phyloP scores from a whole-genome alignment of 2,888 invertebrate genomes.

The Malachius bipustulatus region DNA sequence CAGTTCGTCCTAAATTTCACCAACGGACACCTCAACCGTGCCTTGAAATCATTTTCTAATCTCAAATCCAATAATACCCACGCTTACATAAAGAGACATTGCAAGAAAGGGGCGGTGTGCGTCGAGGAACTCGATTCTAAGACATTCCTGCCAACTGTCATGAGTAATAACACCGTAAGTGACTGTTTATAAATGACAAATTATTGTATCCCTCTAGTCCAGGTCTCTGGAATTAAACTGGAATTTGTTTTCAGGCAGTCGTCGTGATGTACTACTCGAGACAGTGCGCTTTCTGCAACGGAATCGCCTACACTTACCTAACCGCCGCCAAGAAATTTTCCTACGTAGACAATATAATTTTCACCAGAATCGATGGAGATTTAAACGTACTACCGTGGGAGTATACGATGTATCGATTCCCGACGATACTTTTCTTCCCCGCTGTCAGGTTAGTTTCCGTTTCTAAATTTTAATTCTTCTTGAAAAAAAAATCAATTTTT shows the following conservation, averaged over 20 bases:
- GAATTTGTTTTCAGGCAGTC: constrained; percentile 47
- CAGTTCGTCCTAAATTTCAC: constrained; percentile 47
- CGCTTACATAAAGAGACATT: constrained; percentile 3
- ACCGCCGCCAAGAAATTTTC: constrained; percentile 52
- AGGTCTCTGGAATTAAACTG: constrained; percentile 6
- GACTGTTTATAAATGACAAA: neutral
- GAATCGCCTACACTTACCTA: constrained; percentile 55
- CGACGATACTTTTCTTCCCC: constrained; percentile 71
- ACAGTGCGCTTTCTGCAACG: constrained; percentile 64
- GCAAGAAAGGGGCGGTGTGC: constrained; percentile 35
- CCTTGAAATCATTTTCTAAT: constrained; percentile 25
- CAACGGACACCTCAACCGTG: constrained; percentile 26
- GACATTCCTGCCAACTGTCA: constrained; percentile 50
- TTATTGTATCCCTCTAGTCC: neutral
- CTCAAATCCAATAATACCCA: constrained; percentile 26
- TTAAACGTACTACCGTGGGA: constrained; percentile 81
- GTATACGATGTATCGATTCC: constrained; percentile 65
- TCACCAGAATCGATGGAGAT: constrained; percentile 67
- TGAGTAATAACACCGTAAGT: constrained; percentile 47
- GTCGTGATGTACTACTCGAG: constrained; percentile 68
- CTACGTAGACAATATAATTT: constrained; percentile 41
- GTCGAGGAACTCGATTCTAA: constrained; percentile 54
- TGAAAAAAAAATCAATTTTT: constrained; percentile 9
- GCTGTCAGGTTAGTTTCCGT: constrained; percentile 49
- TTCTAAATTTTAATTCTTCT: constrained; percentile 1